Base-by-base conservation (phyloP, 2,113 vertebrate species). In the Cervus canadensis region DNA sequence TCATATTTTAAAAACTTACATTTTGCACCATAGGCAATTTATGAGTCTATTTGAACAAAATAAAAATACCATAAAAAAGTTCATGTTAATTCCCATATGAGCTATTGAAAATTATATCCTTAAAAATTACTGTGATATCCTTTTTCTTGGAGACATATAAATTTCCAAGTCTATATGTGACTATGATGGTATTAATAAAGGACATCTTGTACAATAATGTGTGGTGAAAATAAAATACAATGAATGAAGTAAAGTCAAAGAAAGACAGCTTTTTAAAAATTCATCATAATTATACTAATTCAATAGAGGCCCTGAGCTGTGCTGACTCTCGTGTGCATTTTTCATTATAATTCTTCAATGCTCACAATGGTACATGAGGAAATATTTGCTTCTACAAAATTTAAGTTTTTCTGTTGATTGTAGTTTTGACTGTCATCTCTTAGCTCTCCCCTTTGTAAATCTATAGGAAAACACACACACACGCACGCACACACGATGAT, bases 371-470 rank as follows among this genome's bases (percentile, higher is more conserved):
- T 45, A 13, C 33, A 40, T 74, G 8, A 48, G 52, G 23, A 76
- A 78, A 50, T 40, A 45, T 23, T 91, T 88, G 14, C 28, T 89
- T 60, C 40, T 50, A 6, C 0, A 28, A 54, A 64, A 92, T 64
- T 89, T 79, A 83, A 89, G 11, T 3, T 40, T 1, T 90, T 25
- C 28, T 36, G 45, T 59, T 60, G 14, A 67, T 13, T 92, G 0
- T 5, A 78, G 30, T 48, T 85, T 96, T 93, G 4, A 33, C 23
- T 89, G 1, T 62, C 9, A 97, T 25, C 6, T 48, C 62, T 40
- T 78, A 3, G 0, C 3, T 1, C 3, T 91, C 12, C 0, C 15
- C 1, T 81, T 16, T 54, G 2, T 56, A 87, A 43, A 25, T 57
- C 17, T 60, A n/a, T 17, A 52, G 26, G 5, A 43, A 64, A 48